Evolutionary conservation across 2,888 invertebrate genomes (phyloP).

Genomic region (Oligia strigilis): DNA sequence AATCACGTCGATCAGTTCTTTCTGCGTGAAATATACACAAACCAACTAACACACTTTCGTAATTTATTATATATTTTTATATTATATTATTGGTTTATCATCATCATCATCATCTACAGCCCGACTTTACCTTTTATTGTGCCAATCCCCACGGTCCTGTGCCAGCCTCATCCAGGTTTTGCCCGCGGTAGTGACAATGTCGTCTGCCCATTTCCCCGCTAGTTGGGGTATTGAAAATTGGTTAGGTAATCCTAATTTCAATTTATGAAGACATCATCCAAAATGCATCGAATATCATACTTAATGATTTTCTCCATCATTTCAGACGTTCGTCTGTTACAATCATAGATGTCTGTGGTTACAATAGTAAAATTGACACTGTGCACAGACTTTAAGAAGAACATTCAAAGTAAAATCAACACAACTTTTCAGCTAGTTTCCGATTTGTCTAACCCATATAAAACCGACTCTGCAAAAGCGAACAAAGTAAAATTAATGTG

Average conservation of each 20-base stretch:
- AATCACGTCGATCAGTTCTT: too few relatives aligned
- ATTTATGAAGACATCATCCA: background rate
- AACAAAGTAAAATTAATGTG: constrained; percentile 70
- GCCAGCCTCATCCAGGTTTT: background rate
- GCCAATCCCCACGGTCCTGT: background rate
- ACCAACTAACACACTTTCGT: background rate
- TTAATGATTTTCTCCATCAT: background rate
- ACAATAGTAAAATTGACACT: too few relatives aligned
- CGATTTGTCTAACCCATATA: background rate
- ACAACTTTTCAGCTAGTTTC: background rate
- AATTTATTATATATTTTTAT: background rate
- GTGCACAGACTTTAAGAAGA: background rate
- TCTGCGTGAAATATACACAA: background rate
- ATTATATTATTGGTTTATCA: background rate
- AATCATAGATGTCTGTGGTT: too few relatives aligned
- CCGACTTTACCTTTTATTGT: background rate
- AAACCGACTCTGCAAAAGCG: constrained; percentile 27
- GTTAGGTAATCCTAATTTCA: background rate
- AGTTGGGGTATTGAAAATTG: background rate
- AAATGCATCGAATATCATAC: too few relatives aligned
- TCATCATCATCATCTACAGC: background rate
- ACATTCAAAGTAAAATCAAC: background rate
- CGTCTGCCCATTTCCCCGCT: too few relatives aligned
- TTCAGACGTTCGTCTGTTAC: background rate
- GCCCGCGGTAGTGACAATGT: background rate